These are phyloP conservation scores for Porites rus DNA, from an alignment of 92 coral and sea anemone species.

Conservation along the genomic window DNA sequence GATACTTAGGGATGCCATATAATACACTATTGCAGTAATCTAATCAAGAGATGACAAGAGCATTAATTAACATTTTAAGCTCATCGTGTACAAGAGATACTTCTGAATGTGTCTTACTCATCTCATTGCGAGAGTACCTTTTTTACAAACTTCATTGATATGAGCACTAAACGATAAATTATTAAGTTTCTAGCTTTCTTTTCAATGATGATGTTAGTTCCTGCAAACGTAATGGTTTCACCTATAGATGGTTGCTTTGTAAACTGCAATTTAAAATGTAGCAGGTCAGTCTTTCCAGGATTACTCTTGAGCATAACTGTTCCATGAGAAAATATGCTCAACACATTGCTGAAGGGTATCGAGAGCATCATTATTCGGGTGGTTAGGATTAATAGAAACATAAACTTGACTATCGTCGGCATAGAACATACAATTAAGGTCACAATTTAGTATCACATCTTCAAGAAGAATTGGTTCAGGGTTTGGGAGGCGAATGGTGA, in stretches of 20 bases:
- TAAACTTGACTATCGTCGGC: too few relatives aligned
- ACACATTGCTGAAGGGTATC: background rate
- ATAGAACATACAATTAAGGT: too few relatives aligned
- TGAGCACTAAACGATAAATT: background rate
- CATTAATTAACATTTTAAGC: background rate
- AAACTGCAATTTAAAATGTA: background rate
- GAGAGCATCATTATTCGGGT: background rate
- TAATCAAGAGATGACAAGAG: conserved; percentile 27
- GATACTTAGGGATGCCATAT: conserved; percentile 23
- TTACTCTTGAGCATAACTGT: background rate
- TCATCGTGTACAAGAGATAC: background rate
- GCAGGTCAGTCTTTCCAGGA: background rate
- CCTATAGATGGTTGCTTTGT: background rate
- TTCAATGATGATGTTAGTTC: background rate
- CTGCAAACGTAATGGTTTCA: background rate
- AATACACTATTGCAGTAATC: conserved; percentile 30
- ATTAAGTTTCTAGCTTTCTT: conserved; percentile 5
- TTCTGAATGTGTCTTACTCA: conserved; percentile 23
- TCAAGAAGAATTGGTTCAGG: too few relatives aligned
- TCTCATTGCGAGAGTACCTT: conserved; percentile 3
- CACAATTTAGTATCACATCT: too few relatives aligned
- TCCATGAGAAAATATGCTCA: conserved; percentile 1
- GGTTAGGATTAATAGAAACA: too few relatives aligned
- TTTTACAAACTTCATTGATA: background rate
- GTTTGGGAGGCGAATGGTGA: too few relatives aligned